These are phyloP conservation scores for Macrophya annulata DNA, from an alignment of 2,888 invertebrate genomes.

Conservation along the genomic window DNA sequence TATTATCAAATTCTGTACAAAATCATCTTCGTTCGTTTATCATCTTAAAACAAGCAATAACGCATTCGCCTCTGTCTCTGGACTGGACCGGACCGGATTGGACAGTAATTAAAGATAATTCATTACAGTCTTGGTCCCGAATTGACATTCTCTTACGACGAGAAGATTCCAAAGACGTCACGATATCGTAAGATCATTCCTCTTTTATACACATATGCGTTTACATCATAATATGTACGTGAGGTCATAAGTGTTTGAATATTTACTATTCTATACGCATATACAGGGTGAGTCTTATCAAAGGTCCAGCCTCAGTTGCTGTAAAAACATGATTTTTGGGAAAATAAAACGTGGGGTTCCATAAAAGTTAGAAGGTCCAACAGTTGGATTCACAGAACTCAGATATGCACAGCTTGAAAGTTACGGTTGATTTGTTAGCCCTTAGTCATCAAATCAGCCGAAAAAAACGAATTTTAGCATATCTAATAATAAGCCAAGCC, in stretches of 20 bases:
- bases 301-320: too few relatives aligned
- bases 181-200: neutral
- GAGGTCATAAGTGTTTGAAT: neutral
- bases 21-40: neutral
- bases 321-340: too few relatives aligned
- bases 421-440: too few relatives aligned
- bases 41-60: neutral
- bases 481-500: too few relatives aligned
- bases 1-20: too few relatives aligned
- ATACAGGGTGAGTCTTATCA: too few relatives aligned
- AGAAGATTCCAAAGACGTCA: neutral
- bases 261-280: neutral
- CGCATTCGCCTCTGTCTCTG: neutral
- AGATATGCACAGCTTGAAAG: too few relatives aligned
- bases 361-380: too few relatives aligned
- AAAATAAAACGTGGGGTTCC: too few relatives aligned
- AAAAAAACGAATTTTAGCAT: too few relatives aligned
- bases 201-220: neutral
- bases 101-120: neutral
- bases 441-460: too few relatives aligned
- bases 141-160: constrained; percentile 22
- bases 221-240: neutral
- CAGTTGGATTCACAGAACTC: too few relatives aligned
- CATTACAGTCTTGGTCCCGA: neutral
- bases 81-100: neutral